Percentiles rank a stretch among this genome's conserved stretches.
These are phyloP conservation scores for Pseudolaguvia tuberculata DNA, from an alignment of 2,113 vertebrate genomes.

Conservation along the genomic window DNA sequence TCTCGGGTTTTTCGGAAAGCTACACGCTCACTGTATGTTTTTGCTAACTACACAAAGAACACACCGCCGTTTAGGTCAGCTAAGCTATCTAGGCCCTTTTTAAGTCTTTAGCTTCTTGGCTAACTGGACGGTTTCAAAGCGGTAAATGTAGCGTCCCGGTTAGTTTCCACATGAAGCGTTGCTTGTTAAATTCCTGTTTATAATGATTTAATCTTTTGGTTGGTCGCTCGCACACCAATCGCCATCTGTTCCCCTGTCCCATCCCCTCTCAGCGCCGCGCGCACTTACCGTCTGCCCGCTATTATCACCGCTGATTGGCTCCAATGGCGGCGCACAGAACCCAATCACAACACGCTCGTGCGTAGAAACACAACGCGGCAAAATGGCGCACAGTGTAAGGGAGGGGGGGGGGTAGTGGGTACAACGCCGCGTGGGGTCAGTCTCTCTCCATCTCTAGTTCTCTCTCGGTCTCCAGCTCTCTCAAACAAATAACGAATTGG, in stretches of 20 bases:
- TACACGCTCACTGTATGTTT: background rate
- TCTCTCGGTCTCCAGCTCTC: background rate
- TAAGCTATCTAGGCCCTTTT: background rate
- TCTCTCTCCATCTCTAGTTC: background rate
- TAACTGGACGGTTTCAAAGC: background rate
- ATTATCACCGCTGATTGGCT: constrained; percentile 96
- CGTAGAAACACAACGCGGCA: background rate
- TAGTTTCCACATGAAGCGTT: constrained; percentile 34
- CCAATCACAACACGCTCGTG: constrained; percentile 79
- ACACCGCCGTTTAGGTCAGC: background rate
- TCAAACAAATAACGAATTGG: no score
- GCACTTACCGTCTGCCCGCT: constrained; percentile 87
- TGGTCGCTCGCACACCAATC: constrained; percentile 94
- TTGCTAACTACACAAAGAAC: background rate
- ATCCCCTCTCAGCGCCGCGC: constrained; percentile 82
- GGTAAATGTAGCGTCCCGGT: background rate
- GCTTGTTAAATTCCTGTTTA: constrained; percentile 69
- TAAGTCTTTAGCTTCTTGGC: background rate
- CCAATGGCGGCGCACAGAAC: constrained; percentile 82
- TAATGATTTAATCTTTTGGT: constrained; percentile 77
- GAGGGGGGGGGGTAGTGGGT: no score
- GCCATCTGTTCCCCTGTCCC: constrained; percentile 83
- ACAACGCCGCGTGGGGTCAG: background rate
- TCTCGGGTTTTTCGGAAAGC: background rate
- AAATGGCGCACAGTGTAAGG: constrained; percentile 1